phyloP scores from a whole-genome alignment of 1,140 invertebrate genomes.

The Drosophila punjabiensis region DNA sequence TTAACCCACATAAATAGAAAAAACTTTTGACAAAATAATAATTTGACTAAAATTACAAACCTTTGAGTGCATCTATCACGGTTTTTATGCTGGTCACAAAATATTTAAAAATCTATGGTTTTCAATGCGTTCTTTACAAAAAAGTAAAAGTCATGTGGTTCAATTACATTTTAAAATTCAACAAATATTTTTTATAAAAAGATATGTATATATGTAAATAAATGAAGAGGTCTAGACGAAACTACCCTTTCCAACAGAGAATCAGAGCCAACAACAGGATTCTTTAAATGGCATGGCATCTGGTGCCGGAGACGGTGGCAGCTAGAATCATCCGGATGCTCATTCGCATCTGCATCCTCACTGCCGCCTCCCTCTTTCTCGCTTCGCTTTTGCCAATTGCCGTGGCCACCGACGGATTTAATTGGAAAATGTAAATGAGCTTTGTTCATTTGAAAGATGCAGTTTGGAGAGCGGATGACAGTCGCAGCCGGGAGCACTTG shows the following conservation, averaged over 20 bases:
- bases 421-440: slow-evolving; percentile 84
- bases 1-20: not conserved
- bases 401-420: slow-evolving; percentile 72
- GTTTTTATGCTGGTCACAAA: not conserved
- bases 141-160: not conserved
- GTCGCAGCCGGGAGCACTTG: slow-evolving; percentile 61
- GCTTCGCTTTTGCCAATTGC: slow-evolving; percentile 46
- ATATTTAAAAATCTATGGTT: not conserved
- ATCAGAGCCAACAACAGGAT: slow-evolving; percentile 36
- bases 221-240: not conserved
- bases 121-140: not conserved
- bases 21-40: not conserved
- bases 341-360: slow-evolving; percentile 26
- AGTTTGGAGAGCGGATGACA: slow-evolving; percentile 59
- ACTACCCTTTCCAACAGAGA: not conserved
- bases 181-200: not conserved
- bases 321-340: slow-evolving; percentile 30
- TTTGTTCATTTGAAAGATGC: slow-evolving; percentile 84
- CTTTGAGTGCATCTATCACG: not conserved
- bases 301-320: slow-evolving; percentile 38
- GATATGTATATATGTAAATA: not conserved
- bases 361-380: not conserved
- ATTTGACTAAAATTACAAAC: not conserved
- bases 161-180: not conserved
- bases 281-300: slow-evolving; percentile 66